These are phyloP conservation scores for Brachyalestes nurse DNA, from an alignment of 2,797 vertebrate genomes.

Conservation along the genomic window DNA sequence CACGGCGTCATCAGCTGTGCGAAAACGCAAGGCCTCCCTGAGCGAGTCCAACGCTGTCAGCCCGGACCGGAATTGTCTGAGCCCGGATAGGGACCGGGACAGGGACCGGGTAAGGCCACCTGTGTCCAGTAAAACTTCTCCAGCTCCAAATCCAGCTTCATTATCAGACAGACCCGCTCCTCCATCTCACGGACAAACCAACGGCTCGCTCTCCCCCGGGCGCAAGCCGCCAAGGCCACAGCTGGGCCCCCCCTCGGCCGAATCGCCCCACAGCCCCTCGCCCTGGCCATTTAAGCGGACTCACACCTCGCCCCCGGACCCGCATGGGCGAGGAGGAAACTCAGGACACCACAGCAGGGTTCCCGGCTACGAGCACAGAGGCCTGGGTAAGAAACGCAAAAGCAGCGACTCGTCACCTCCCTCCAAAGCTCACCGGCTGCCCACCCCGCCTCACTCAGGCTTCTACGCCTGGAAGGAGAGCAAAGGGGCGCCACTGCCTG, in stretches of 20 bases:
- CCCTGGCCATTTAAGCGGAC: constrained; percentile 77
- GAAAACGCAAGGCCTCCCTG: constrained; percentile 84
- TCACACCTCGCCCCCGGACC: constrained; percentile 68
- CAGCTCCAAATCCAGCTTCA: constrained; percentile 33
- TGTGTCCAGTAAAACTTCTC: constrained; percentile 72
- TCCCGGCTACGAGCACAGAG: constrained; percentile 81
- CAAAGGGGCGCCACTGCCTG: constrained; percentile 72
- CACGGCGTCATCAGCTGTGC: constrained; percentile 70
- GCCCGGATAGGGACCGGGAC: constrained; percentile 82
- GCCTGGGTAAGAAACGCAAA: constrained; percentile 86
- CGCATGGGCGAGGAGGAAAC: constrained; percentile 67
- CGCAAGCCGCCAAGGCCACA: constrained; percentile 74
- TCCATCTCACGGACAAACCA: constrained; percentile 79
- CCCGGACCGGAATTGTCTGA: constrained; percentile 86
- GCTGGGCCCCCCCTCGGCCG: constrained; percentile 64
- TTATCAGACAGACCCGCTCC: constrained; percentile 37
- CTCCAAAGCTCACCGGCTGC: constrained; percentile 82
- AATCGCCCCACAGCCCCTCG: constrained; percentile 70
- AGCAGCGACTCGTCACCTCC: constrained; percentile 77
- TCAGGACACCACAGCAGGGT: constrained; percentile 67
- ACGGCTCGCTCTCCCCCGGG: constrained; percentile 79
- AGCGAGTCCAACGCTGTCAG: constrained; percentile 77
- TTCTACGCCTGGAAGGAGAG: constrained; percentile 86
- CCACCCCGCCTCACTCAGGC: constrained; percentile 76
- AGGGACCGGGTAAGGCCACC: constrained; percentile 73